Base-by-base conservation (phyloP, 2,888 invertebrate genomes). In the Ophion costatus region DNA sequence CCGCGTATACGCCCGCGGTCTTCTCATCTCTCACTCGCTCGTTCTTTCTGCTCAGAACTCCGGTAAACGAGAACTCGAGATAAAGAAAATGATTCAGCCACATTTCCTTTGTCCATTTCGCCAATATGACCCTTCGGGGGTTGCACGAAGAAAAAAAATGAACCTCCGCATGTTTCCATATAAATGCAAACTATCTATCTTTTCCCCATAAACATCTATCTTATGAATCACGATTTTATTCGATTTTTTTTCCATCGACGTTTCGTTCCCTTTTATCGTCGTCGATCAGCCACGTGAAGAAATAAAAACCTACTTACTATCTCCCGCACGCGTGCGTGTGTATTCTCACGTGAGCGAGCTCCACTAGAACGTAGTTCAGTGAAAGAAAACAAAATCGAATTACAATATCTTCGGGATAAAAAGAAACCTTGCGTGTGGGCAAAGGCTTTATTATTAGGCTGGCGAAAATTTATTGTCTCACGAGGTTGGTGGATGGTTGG, bases 81-180 rank as follows among this genome's bases (percentile, higher is more conserved):
- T 87, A 80, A 86, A 85, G 80, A 78, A 83, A 78, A 84, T 91
- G 91, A 91, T 89, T 91, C 90, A 90, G 90, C 90, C 67, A 59
- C 76, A 74, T 87, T 87, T 89, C 88, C 91, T 91, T 91, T 91
- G 90, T 90, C 79, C 81, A 67, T 45, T 73, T 61, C 63, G 59
- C n/a, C 63, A 7, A 61, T 45, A 22, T 33, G 69, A n/a, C 45
- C 59, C 63, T 57, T 51, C 9, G 51, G 76, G 57, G 29, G 74
- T n/a, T 20, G 22, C 59, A 56, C 42, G 42, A 78, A 82, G 82
- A 86, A 14, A 56, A 33, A 51, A 75, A 42, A 20, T 7, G 70
- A 78, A 86, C 83, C 87, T 76, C 67, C 51, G 45, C 84, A 81
- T 83, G 73, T 87, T 84, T 42, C 80, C 85, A 87, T 88, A 85